Conservation (phyloP, 1,140 invertebrate species). For the Anthonomus grandis region DNA sequence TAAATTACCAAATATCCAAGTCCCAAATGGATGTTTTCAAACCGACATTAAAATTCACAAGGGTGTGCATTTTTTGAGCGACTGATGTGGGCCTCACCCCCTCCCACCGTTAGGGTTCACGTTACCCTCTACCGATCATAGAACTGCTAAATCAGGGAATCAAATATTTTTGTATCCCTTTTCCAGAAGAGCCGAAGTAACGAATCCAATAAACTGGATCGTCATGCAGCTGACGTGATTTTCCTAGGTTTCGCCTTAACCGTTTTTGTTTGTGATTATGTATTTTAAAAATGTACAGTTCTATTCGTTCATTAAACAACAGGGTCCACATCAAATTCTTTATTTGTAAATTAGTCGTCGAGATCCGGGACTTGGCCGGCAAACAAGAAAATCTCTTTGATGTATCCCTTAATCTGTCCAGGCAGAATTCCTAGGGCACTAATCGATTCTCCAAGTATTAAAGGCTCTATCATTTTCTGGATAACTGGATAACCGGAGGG, state of each 20-base stretch:
- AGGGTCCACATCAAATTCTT: slow-evolving; percentile 6
- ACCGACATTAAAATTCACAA: too few species aligned
- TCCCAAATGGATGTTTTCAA: too few species aligned
- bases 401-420: slow-evolving; percentile 13
- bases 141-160: slow-evolving; percentile 6
- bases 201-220: slow-evolving; percentile 4
- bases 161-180: slow-evolving; percentile 7
- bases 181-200: slow-evolving; percentile 2
- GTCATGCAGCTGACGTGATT: slow-evolving; percentile 3
- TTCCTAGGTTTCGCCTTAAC: too few species aligned
- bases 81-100: too few species aligned
- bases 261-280: too few species aligned
- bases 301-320: too few species aligned
- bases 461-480: too few species aligned
- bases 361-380: not conserved
- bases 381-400: slow-evolving; percentile 16
- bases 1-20: too few species aligned
- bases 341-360: slow-evolving; percentile 7
- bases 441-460: slow-evolving; percentile 11
- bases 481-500: slow-evolving; percentile 1
- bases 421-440: slow-evolving; percentile 3
- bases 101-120: too few species aligned
- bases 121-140: slow-evolving; percentile 2
- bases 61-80: too few species aligned
- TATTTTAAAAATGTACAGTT: too few species aligned